Base-by-base conservation (phyloP, 2,888 invertebrate species). In the Drosophila yooni region DNA sequence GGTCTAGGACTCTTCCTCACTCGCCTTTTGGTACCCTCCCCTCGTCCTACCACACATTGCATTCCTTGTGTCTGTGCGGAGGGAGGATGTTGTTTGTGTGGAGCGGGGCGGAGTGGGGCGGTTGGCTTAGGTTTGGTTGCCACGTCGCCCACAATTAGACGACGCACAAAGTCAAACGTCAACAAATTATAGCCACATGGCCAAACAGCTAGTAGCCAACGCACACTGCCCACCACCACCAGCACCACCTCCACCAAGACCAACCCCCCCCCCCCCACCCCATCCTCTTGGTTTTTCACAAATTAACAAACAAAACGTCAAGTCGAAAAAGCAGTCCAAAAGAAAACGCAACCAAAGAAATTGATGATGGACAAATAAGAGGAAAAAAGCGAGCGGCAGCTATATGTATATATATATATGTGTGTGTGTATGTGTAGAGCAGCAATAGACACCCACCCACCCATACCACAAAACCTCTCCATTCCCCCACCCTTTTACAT, bases 161-260 rank as follows among this genome's bases (percentile, higher is more conserved):
- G 88, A 89, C 89, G 89, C 83, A 88, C 80, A 88, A 88, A 89
- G 89, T 89, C 89, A 88, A 88, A 88, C 87, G 87, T 89, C 87
- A 89, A 89, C 87, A 88, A 88, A 88, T 88, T 88, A 89, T 85
- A 88, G 85, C 82, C 89, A 89, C 87, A 88, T 88, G 87, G 87
- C 58, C 83, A 81, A 73, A 81, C 88, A 81, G 80, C 63, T 54
- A 65, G 68, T 52, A 60, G 56, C 29, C 46, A 8, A 46, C 25
- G 31, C 11, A 15, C 40, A 40, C 15, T n/a, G 31, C 36, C 11
- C 11, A 13, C 25, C 27, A 29, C 29, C 27, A 36, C 18, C 6
- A 6, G 52, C 38, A 7, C 36, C 7, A n/a, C 18, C 5, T 0
- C 21, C 34, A 15, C 53, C 13, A 48, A 21, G 11, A 29, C 21